A percentile compares a stretch with the other conserved stretches of the same genome.
These are phyloP conservation scores for Orycteropus afer DNA, from an alignment of 2,113 vertebrate species.

Conservation along the genomic window DNA sequence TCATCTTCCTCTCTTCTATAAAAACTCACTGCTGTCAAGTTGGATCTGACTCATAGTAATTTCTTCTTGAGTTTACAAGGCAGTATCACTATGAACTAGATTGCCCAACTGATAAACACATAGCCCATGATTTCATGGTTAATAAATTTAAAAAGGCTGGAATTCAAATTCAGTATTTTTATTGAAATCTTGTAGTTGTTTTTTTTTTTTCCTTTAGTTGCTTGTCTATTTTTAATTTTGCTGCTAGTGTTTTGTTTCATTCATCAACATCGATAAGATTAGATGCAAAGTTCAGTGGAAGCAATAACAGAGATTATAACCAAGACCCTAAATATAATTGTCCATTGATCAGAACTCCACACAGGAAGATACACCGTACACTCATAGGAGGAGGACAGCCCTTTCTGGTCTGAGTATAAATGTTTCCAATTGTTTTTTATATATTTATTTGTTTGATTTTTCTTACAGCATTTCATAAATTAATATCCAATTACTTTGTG, in stretches of 20 bases:
- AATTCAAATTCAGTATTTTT: not conserved
- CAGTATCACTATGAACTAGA: too few species aligned
- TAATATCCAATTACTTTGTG: not conserved
- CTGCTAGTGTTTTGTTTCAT: not conserved
- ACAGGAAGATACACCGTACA: not conserved
- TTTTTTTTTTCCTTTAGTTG: not conserved
- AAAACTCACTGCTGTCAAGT: too few species aligned
- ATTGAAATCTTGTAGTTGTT: not conserved
- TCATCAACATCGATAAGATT: not conserved
- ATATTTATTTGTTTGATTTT: not conserved
- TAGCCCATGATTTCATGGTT: not conserved
- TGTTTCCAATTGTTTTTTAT: not conserved
- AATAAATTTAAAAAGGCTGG: not conserved
- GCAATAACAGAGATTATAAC: not conserved
- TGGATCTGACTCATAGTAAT: too few species aligned
- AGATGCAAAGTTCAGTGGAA: not conserved
- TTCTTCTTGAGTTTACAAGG: too few species aligned
- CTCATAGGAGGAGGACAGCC: not conserved
- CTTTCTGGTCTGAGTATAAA: not conserved
- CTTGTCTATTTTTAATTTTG: not conserved
- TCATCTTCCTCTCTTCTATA: not conserved
- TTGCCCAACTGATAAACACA: too few species aligned
- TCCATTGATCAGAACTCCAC: not conserved
- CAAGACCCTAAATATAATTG: not conserved
- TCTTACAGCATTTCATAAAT: constrained; percentile 10